phyloP scores from a whole-genome alignment of 1,140 invertebrate species.

The Saccostrea glomerata region DNA sequence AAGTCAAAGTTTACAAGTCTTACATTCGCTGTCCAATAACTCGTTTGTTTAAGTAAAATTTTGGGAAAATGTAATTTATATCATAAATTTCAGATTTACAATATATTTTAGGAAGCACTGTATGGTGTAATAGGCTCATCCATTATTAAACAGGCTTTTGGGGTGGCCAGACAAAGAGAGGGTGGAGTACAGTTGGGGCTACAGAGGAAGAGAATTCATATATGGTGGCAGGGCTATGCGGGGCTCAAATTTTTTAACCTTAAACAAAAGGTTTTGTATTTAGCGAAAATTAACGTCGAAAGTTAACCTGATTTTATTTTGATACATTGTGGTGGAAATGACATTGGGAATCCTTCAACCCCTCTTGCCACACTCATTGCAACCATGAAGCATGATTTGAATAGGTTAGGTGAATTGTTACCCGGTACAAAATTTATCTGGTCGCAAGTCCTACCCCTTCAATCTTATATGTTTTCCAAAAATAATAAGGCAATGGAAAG shows the following conservation, averaged over 20 bases:
- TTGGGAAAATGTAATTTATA: too few species aligned
- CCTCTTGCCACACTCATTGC: background rate
- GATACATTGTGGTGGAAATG: conserved; percentile 39
- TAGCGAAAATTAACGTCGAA: background rate
- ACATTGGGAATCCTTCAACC: background rate
- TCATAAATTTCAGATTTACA: background rate
- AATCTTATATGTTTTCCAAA: conserved; percentile 2
- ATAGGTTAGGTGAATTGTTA: background rate
- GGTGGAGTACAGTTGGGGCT: background rate
- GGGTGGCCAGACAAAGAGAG: background rate
- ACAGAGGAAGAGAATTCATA: background rate
- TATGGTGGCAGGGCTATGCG: conserved; percentile 35
- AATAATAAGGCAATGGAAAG: background rate
- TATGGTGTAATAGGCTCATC: conserved; percentile 3
- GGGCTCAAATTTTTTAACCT: background rate
- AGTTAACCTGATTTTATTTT: background rate
- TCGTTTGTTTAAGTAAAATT: too few species aligned
- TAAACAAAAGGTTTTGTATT: background rate
- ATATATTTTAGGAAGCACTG: too few species aligned
- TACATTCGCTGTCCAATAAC: background rate
- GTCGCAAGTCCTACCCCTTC: background rate
- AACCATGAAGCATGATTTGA: background rate
- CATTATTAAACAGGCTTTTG: background rate
- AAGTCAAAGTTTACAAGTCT: background rate
- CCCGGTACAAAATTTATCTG: background rate